phyloP scores from a whole-genome alignment of 2,113 vertebrate genomes.

The Acanthochromis polyacanthus region DNA sequence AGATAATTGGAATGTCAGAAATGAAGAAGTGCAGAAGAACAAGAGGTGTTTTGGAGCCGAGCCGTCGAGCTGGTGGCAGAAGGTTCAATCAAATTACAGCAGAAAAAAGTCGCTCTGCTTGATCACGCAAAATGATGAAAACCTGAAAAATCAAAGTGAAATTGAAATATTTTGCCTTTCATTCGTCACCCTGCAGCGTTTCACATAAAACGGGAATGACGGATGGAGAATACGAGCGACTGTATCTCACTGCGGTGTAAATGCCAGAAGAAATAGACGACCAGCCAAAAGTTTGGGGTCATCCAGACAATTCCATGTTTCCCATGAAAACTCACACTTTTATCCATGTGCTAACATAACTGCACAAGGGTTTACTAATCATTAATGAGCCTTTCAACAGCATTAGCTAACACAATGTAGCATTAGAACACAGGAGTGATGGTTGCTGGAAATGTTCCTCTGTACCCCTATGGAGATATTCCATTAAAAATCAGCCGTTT shows the following conservation, averaged over 20 bases:
- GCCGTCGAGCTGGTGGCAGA: conserved; percentile 62
- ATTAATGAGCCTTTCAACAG: too few species aligned
- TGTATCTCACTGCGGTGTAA: conserved; percentile 55
- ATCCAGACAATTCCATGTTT: too few species aligned
- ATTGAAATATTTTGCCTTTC: conserved; percentile 50
- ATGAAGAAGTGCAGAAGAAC: conserved; percentile 67
- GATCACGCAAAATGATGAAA: conserved; percentile 65
- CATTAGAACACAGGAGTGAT: too few species aligned
- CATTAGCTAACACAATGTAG: too few species aligned
- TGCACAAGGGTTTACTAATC: too few species aligned
- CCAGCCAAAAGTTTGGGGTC: too few species aligned
- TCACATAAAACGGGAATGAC: conserved; percentile 58
- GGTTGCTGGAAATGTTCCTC: too few species aligned
- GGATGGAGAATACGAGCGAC: conserved; percentile 40
- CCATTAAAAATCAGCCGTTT: too few species aligned
- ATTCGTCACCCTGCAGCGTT: conserved; percentile 58
- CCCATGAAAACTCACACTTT: too few species aligned
- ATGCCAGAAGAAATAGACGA: conserved; percentile 35
- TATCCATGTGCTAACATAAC: too few species aligned
- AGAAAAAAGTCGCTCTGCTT: conserved; percentile 51
- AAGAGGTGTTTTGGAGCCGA: conserved; percentile 64
- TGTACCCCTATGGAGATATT: too few species aligned
- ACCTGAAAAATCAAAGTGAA: conserved; percentile 54
- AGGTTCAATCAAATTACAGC: conserved; percentile 66
- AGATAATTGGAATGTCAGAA: conserved; percentile 80